phyloP scores from a whole-genome alignment of 2,797 vertebrate genomes.

The Periparus ater region DNA sequence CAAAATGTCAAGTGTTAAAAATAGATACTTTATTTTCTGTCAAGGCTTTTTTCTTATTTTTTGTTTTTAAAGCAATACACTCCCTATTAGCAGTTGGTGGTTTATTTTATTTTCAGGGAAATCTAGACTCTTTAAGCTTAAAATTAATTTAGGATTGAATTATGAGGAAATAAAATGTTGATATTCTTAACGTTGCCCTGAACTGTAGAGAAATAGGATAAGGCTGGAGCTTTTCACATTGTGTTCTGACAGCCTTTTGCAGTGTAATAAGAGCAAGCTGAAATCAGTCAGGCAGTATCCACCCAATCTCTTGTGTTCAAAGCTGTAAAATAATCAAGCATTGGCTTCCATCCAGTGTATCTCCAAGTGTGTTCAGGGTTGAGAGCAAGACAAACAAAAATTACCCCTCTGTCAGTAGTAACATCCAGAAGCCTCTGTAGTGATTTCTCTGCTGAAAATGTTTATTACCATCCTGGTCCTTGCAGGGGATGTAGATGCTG shows the following conservation, averaged over 20 bases:
- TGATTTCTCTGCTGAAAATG: conserved; percentile 31
- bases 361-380: conserved; percentile 25
- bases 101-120: conserved; percentile 36
- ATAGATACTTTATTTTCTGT: conserved; percentile 34
- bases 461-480: conserved; percentile 17
- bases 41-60: neutral
- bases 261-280: conserved; percentile 50
- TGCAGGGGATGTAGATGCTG: conserved; percentile 3
- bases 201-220: neutral
- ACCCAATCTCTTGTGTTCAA: conserved; percentile 53
- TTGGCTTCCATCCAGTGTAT: conserved; percentile 38
- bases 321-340: conserved; percentile 48
- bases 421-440: conserved; percentile 29
- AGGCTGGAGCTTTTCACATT: conserved; percentile 25
- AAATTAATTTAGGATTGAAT: conserved; percentile 15
- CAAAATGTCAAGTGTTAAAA: conserved; percentile 62
- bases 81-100: neutral
- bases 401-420: conserved; percentile 55
- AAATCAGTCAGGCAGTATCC: conserved; percentile 62
- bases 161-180: conserved; percentile 4
- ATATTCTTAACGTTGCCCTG: neutral
- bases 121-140: conserved; percentile 3
- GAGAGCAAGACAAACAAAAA: conserved; percentile 63
- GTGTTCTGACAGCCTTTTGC: conserved; percentile 42
- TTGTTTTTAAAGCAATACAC: neutral